These are phyloP conservation scores for Mirounga angustirostris DNA, from an alignment of 2,113 vertebrate genomes.

Conservation along the genomic window DNA sequence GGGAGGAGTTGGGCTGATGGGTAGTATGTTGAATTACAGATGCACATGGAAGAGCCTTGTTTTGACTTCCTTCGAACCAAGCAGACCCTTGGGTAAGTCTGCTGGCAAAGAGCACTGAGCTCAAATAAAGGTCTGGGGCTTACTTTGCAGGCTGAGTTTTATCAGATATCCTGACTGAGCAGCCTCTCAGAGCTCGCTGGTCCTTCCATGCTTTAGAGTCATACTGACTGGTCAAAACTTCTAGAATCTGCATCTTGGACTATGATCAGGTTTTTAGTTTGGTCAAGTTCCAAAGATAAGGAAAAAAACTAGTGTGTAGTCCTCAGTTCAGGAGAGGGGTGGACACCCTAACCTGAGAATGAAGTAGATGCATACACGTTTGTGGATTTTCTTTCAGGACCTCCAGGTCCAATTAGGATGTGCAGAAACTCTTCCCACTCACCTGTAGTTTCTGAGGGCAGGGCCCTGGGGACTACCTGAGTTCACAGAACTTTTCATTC, in stretches of 20 bases:
- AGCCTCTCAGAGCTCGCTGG: background rate
- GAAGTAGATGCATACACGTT: background rate
- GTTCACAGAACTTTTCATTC: conserved; percentile 33
- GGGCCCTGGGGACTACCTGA: background rate
- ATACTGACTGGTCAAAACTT: background rate
- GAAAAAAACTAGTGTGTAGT: background rate
- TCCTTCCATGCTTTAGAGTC: background rate
- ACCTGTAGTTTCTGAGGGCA: background rate
- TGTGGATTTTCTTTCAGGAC: background rate
- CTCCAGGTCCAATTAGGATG: background rate
- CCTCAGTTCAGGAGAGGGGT: background rate
- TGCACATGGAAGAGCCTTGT: conserved; percentile 99
- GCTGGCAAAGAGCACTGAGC: background rate
- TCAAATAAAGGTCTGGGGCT: conserved; percentile 4
- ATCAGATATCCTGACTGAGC: background rate
- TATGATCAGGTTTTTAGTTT: background rate
- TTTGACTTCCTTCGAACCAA: conserved; percentile 98
- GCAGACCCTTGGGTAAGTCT: conserved; percentile 96
- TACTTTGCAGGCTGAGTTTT: background rate
- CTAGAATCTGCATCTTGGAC: conserved; percentile 36
- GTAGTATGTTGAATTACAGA: conserved; percentile 88
- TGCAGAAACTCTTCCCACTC: background rate
- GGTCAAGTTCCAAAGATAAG: background rate
- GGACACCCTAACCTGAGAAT: background rate
- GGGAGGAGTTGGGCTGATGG: background rate